phyloP scores from a whole-genome alignment of 2,888 invertebrate genomes.

The Hyposoter didymator region DNA sequence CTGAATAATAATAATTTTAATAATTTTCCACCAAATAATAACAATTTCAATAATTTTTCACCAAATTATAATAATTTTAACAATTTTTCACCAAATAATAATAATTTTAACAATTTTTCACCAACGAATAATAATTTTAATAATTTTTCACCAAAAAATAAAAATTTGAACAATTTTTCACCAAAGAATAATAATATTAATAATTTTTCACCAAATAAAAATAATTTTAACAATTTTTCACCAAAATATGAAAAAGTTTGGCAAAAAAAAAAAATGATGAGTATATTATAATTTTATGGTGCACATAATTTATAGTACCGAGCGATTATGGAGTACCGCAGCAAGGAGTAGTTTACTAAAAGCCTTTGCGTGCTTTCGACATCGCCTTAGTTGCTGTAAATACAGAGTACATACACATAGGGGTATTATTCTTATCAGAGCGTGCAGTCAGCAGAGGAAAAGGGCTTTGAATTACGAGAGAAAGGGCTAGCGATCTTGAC shows the following conservation, averaged over 20 bases:
- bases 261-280: not conserved
- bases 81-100: too few relatives aligned
- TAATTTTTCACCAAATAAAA: too few relatives aligned
- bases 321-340: slow-evolving; percentile 4
- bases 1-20: too few relatives aligned
- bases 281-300: not conserved
- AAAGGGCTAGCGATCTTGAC: slow-evolving; percentile 52
- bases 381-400: slow-evolving; percentile 71
- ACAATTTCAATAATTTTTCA: too few relatives aligned
- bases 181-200: too few relatives aligned
- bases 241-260: not conserved
- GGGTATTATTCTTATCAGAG: slow-evolving; percentile 78
- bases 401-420: slow-evolving; percentile 74
- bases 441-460: slow-evolving; percentile 69
- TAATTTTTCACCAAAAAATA: too few relatives aligned
- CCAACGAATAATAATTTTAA: too few relatives aligned
- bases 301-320: not conserved
- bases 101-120: too few relatives aligned
- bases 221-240: not conserved
- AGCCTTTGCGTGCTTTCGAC: slow-evolving; percentile 74
- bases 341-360: slow-evolving; percentile 55
- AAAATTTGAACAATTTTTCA: too few relatives aligned
- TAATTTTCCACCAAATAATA: too few relatives aligned
- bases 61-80: too few relatives aligned
- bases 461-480: slow-evolving; percentile 41